A percentile compares a stretch with the other conserved stretches of the same genome.
These are phyloP conservation scores for Manacus vitellinus DNA, from an alignment of 2,113 vertebrate species.

Conservation along the genomic window DNA sequence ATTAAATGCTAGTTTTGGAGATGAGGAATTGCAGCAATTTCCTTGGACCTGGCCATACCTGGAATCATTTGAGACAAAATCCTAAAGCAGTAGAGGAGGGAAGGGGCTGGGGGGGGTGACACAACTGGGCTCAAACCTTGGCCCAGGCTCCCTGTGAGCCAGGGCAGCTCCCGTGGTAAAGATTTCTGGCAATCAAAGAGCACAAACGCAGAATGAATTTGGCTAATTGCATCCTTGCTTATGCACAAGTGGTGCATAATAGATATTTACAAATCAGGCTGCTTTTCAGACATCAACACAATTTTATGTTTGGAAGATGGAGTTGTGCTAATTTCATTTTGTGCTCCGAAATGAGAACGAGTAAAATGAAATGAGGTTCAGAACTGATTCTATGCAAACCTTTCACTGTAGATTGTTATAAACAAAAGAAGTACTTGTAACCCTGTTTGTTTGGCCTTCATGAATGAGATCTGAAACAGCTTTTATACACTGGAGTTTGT, in stretches of 20 bases:
- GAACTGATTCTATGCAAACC: background rate
- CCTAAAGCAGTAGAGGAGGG: background rate
- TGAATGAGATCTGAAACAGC: constrained; percentile 31
- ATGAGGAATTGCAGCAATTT: background rate
- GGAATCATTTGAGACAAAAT: background rate
- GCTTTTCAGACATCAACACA: constrained; percentile 36
- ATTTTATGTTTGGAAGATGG: background rate
- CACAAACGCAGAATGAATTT: constrained; percentile 10
- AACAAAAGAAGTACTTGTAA: background rate
- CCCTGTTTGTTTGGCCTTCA: background rate
- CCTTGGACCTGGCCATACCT: background rate
- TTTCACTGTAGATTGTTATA: background rate
- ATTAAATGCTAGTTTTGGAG: background rate
- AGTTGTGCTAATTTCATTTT: constrained; percentile 32
- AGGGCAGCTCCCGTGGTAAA: background rate
- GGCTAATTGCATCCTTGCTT: constrained; percentile 65
- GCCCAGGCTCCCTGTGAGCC: background rate
- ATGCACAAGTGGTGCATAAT: constrained; percentile 50
- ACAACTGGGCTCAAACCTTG: background rate
- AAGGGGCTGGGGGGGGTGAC: background rate
- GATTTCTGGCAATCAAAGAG: constrained; percentile 38
- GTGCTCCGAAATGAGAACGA: constrained; percentile 7
- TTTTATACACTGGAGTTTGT: constrained; percentile 12
- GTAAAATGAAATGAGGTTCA: background rate
- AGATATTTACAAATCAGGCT: constrained; percentile 66